These are phyloP conservation scores for Muricea muricata DNA, from an alignment of 92 coral and sea anemone genomes.

Conservation along the genomic window DNA sequence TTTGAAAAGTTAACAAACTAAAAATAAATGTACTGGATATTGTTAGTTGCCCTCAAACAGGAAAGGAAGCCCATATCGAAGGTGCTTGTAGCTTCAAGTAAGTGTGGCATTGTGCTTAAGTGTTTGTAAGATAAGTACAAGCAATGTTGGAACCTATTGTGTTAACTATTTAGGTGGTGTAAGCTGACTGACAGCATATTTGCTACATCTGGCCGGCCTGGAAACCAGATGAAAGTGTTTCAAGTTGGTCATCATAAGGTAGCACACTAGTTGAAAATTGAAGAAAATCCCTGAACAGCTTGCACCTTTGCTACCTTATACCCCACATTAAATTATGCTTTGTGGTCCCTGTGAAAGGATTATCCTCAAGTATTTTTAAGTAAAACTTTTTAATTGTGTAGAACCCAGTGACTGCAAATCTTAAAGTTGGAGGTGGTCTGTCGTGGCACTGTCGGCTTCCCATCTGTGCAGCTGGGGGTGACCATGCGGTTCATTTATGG, in stretches of 20 bases:
- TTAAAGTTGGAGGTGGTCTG: slow-evolving; percentile 90
- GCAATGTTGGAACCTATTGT: background rate
- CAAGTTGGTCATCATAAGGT: slow-evolving; percentile 93
- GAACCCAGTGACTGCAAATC: slow-evolving; percentile 88
- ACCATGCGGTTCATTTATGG: slow-evolving; percentile 88
- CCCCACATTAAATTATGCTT: too few species aligned
- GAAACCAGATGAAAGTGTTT: slow-evolving; percentile 89
- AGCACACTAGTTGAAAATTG: background rate
- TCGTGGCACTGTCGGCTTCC: slow-evolving; percentile 91
- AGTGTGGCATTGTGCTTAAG: background rate
- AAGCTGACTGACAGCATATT: slow-evolving; percentile 80
- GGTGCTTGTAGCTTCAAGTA: slow-evolving; percentile 94
- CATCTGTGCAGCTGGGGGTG: slow-evolving; percentile 94
- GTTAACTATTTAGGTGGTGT: slow-evolving; percentile 79
- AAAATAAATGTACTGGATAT: too few species aligned
- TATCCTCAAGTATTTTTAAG: too few species aligned
- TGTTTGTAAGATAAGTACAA: too few species aligned
- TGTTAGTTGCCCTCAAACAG: slow-evolving; percentile 84
- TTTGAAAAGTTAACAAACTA: too few species aligned
- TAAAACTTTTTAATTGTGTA: too few species aligned
- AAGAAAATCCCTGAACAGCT: too few species aligned
- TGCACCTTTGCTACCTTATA: too few species aligned
- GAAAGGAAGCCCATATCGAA: slow-evolving; percentile 88
- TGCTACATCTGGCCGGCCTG: slow-evolving; percentile 98
- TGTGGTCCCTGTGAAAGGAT: too few species aligned